Evolutionary conservation across 2,888 invertebrate genomes (phyloP).

Genomic region (Patella depressa): DNA sequence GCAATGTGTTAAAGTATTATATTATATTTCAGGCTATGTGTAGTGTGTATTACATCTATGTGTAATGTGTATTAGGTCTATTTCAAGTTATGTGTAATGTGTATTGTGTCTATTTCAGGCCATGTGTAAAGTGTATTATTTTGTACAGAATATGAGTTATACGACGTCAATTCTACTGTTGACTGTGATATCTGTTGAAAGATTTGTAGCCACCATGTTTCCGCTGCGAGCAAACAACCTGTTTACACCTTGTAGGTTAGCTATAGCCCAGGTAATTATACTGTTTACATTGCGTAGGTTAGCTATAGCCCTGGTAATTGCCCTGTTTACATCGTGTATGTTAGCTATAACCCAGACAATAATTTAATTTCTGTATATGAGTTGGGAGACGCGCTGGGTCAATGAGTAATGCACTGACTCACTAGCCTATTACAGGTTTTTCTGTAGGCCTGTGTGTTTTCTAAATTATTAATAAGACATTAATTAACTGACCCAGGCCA

Average conservation of each 20-base stretch:
- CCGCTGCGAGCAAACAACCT: conserved; percentile 88
- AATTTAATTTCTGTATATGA: conserved; percentile 68
- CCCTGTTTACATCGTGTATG: conserved; percentile 80
- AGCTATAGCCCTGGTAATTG: no score
- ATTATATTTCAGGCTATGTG: neutral
- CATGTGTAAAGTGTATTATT: conserved; percentile 74
- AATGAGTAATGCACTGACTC: no score
- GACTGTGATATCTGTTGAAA: conserved; percentile 76
- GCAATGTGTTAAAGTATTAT: neutral
- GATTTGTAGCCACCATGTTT: conserved; percentile 74
- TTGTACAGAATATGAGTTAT: conserved; percentile 89
- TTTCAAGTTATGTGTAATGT: conserved; percentile 81
- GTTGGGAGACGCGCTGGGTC: no score
- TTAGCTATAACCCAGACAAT: conserved; percentile 87
- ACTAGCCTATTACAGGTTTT: no score
- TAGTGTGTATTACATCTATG: neutral
- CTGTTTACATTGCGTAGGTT: conserved; percentile 76
- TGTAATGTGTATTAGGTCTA: neutral
- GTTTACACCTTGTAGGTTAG: conserved; percentile 80
- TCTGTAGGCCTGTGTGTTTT: no score
- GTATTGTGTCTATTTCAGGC: conserved; percentile 73
- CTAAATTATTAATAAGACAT: no score
- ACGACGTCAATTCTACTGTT: conserved; percentile 91
- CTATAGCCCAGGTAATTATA: conserved; percentile 78
- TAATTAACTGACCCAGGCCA: no score